These are phyloP conservation scores for Agrypnus murinus DNA, from an alignment of 2,888 invertebrate genomes.

Conservation along the genomic window DNA sequence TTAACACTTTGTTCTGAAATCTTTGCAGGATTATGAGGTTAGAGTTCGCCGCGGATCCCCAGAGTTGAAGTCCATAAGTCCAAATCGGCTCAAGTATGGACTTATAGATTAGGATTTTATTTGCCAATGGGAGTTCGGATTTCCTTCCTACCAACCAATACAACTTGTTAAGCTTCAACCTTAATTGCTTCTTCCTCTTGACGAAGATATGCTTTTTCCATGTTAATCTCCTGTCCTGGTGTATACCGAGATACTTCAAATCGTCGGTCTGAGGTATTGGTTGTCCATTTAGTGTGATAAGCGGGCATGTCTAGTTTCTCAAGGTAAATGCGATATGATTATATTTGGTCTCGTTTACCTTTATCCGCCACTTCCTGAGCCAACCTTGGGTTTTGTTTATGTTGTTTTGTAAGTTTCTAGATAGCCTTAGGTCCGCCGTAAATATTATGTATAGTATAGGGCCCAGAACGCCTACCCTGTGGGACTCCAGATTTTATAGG, in stretches of 20 bases:
- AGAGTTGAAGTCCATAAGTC: too few species aligned
- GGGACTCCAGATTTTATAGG: neutral
- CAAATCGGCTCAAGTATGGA: too few species aligned
- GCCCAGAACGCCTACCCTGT: neutral
- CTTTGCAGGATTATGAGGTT: neutral
- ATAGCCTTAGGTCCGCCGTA: neutral
- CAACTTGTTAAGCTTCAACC: neutral
- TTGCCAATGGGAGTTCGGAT: too few species aligned
- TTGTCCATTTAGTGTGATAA: neutral
- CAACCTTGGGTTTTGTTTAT: slow-evolving; percentile 16
- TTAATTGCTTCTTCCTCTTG: too few species aligned
- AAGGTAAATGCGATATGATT: slow-evolving; percentile 51
- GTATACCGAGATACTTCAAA: neutral
- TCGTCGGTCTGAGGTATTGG: slow-evolving; percentile 5
- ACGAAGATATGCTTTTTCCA: too few species aligned
- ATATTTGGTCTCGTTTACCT: slow-evolving; percentile 46
- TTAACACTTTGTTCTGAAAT: too few species aligned
- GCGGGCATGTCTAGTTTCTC: slow-evolving; percentile 29
- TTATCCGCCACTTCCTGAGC: slow-evolving; percentile 1
- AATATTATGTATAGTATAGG: slow-evolving; percentile 5
- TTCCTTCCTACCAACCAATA: neutral
- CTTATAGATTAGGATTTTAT: neutral
- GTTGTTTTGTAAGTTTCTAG: neutral
- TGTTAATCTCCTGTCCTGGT: too few species aligned
- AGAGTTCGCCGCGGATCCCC: neutral